A percentile compares a stretch with the other conserved stretches of the same genome.
Evolutionary conservation across 2,888 invertebrate genomes (phyloP).

Genomic region (Trissonchulus latispiculum): DNA sequence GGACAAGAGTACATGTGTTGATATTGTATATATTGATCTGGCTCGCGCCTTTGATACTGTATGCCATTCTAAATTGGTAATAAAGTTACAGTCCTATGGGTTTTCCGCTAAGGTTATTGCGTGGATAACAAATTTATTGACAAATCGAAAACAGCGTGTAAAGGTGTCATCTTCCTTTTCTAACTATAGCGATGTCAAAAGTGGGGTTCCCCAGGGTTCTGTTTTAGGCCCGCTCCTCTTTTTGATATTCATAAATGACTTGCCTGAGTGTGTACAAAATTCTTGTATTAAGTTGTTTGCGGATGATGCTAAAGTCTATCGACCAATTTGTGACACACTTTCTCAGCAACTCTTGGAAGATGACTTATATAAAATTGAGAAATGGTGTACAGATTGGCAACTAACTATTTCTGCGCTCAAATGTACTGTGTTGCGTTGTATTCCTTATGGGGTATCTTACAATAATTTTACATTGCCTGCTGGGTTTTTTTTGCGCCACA

Average conservation of each 20-base stretch:
- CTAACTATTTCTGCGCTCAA: too few relatives aligned
- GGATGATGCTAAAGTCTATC: background rate
- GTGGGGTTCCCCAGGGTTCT: constrained; percentile 8
- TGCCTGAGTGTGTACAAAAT: background rate
- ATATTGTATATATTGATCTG: too few relatives aligned
- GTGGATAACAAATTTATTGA: background rate
- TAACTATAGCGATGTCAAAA: background rate
- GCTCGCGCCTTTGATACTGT: constrained; percentile 6
- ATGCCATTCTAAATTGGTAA: background rate
- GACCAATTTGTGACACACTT: too few relatives aligned
- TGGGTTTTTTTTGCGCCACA: too few relatives aligned
- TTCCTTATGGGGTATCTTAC: too few relatives aligned
- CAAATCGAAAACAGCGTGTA: background rate
- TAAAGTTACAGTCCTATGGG: background rate
- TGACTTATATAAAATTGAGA: too few relatives aligned
- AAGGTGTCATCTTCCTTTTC: background rate
- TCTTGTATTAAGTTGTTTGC: background rate
- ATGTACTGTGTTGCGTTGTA: too few relatives aligned
- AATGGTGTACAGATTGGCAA: too few relatives aligned
- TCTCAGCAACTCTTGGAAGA: too few relatives aligned
- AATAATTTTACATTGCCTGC: too few relatives aligned
- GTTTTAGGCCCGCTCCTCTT: constrained; percentile 7
- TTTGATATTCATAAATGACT: constrained; percentile 14
- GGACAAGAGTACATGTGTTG: too few relatives aligned
- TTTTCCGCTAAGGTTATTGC: background rate